A percentile compares a stretch with the other conserved stretches of the same genome.
Evolutionary conservation across 2,888 invertebrate species (phyloP).

Genomic region (Seira ritae): DNA sequence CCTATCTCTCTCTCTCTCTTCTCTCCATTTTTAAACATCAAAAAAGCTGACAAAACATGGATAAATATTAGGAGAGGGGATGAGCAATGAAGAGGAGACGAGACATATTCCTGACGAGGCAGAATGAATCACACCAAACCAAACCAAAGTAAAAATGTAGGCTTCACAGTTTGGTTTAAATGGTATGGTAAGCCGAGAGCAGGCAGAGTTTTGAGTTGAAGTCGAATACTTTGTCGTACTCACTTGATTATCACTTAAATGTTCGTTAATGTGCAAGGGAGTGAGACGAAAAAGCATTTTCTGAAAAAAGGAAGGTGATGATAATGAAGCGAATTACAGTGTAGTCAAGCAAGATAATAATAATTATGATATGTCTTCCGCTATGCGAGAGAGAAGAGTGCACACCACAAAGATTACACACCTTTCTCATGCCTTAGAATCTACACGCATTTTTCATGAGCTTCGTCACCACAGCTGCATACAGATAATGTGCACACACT

Average conservation of each 20-base stretch:
- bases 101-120: background rate
- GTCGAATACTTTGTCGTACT: conserved; percentile 17
- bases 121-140: background rate
- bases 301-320: conserved; percentile 50
- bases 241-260: conserved; percentile 34
- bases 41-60: background rate
- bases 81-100: background rate
- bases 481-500: too few species aligned
- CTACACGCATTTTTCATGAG: conserved; percentile 48
- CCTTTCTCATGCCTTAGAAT: background rate
- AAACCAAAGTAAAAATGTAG: background rate
- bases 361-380: conserved; percentile 58
- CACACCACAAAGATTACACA: background rate
- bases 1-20: background rate
- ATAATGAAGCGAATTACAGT: conserved; percentile 58
- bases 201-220: too few species aligned
- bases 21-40: background rate
- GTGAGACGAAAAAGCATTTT: conserved; percentile 21
- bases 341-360: conserved; percentile 53
- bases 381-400: conserved; percentile 20
- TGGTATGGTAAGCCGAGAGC: too few species aligned
- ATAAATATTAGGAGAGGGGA: background rate
- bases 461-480: too few species aligned
- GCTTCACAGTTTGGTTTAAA: too few species aligned
- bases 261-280: conserved; percentile 16